A percentile compares a stretch with the other conserved stretches of the same genome.
These are phyloP conservation scores for Serripes groenlandicus DNA, from an alignment of 2,888 invertebrate genomes.

Conservation along the genomic window DNA sequence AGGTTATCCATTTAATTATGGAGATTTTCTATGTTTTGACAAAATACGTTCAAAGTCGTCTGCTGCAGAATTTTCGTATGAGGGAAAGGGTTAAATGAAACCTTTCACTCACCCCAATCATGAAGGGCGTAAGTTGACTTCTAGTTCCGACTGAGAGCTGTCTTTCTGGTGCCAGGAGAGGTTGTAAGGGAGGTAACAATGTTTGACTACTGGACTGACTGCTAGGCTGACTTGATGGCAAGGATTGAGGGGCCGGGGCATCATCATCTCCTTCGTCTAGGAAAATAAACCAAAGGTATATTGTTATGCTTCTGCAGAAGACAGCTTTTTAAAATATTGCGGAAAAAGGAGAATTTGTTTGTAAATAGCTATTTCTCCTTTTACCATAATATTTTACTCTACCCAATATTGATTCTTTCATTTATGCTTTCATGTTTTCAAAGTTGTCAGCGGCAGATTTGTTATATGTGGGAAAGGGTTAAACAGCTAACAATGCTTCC, in stretches of 20 bases:
- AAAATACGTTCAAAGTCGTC: too few species aligned
- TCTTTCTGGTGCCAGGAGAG: constrained; percentile 74
- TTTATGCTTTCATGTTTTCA: background rate
- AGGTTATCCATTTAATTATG: too few species aligned
- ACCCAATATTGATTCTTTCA: background rate
- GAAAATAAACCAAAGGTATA: background rate
- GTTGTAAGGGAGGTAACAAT: constrained; percentile 65
- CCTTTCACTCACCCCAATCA: constrained; percentile 77
- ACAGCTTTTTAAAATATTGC: background rate
- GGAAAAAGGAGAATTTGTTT: background rate
- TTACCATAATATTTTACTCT: background rate
- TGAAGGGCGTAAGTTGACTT: constrained; percentile 83
- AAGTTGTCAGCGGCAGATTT: background rate
- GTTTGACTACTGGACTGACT: constrained; percentile 58
- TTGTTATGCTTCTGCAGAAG: background rate
- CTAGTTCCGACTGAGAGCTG: constrained; percentile 73
- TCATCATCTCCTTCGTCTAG: constrained; percentile 66
- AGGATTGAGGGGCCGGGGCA: background rate
- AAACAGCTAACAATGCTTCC: background rate
- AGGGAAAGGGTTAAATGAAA: too few species aligned
- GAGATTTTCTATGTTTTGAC: too few species aligned
- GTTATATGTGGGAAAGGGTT: background rate
- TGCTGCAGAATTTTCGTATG: too few species aligned
- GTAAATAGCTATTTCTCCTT: background rate
- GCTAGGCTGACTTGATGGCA: constrained; percentile 29